These are phyloP conservation scores for Myotis yumanensis DNA, from an alignment of 2,113 vertebrate genomes.

Conservation along the genomic window DNA sequence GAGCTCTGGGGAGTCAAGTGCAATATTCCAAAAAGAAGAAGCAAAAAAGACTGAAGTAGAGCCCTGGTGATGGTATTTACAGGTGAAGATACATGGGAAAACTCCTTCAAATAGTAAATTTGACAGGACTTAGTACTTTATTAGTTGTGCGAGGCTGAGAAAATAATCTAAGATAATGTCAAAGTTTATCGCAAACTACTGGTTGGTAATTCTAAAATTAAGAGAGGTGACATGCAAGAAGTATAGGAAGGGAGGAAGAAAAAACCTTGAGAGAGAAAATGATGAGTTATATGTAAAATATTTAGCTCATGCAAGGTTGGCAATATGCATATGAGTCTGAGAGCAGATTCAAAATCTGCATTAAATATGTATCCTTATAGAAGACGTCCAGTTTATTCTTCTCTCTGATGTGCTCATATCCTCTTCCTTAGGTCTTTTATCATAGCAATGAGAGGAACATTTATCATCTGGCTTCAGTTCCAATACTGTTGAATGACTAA, in stretches of 20 bases:
- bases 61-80: rapidly evolving
- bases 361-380: background rate
- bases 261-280: background rate
- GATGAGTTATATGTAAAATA: background rate
- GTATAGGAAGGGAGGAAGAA: background rate
- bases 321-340: rapidly evolving
- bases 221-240: background rate
- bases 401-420: background rate
- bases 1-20: background rate
- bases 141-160: background rate
- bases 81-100: background rate
- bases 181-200: background rate
- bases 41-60: background rate
- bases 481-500: background rate
- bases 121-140: background rate
- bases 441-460: background rate
- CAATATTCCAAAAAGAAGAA: background rate
- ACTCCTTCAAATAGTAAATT: background rate
- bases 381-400: background rate
- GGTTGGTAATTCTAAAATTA: background rate
- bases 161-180: background rate
- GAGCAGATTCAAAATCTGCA: background rate
- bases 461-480: background rate
- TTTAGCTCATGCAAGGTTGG: background rate
- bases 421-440: background rate